A percentile compares a stretch with the other conserved stretches of the same genome.
Conservation (phyloP, 2,888 invertebrate genomes). For the Drosophila imparisetae region DNA sequence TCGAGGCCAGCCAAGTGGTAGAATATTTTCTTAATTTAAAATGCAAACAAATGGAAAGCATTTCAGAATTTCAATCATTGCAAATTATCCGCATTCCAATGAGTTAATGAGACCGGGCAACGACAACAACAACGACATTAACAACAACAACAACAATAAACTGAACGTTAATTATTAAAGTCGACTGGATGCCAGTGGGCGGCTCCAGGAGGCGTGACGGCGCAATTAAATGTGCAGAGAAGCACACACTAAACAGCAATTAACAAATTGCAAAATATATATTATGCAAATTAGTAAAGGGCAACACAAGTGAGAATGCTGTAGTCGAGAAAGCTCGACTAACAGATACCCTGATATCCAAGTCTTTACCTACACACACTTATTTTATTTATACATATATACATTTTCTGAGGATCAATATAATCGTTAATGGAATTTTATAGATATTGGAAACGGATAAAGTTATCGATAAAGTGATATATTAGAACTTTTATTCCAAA, state of each 20-base stretch:
- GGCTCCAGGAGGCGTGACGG: constrained; percentile 25
- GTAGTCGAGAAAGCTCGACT: not conserved
- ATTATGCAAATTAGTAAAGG: constrained; percentile 14
- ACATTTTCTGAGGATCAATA: not conserved
- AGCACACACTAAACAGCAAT: constrained; percentile 69
- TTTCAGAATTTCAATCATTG: constrained; percentile 73
- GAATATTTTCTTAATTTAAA: constrained; percentile 57
- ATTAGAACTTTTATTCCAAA: not conserved
- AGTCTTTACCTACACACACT: not conserved
- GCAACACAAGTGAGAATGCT: not conserved
- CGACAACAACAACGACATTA: constrained; percentile 13
- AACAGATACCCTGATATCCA: not conserved
- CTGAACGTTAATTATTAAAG: constrained; percentile 63
- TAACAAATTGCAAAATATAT: constrained; percentile 72
- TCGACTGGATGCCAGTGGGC: constrained; percentile 18
- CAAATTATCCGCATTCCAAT: constrained; percentile 77
- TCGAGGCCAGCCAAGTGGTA: constrained; percentile 18
- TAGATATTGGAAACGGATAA: not conserved
- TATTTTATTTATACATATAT: not conserved
- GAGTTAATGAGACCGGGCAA: constrained; percentile 56
- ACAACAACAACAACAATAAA: constrained; percentile 10
- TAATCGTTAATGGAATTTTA: not conserved
- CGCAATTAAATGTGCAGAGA: constrained; percentile 50
- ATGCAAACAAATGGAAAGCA: constrained; percentile 74
- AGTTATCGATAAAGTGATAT: not conserved